These are phyloP conservation scores for Oreocharis arfaki DNA, from an alignment of 2,113 vertebrate genomes.

Conservation along the genomic window DNA sequence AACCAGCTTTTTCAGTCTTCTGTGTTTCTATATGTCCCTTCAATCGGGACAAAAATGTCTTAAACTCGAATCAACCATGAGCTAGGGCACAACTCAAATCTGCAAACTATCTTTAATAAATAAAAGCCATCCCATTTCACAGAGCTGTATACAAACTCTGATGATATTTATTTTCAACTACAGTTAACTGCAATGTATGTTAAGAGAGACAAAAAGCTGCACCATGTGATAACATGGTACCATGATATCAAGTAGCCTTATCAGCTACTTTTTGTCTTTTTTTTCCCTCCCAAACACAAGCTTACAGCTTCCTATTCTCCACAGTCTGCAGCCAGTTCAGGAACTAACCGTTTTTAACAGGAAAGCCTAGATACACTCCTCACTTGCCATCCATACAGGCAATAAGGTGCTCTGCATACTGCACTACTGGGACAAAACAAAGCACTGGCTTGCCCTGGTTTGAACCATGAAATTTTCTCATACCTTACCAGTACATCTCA, in stretches of 20 bases:
- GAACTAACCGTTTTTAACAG: neutral
- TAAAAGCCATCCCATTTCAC: neutral
- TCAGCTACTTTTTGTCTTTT: neutral
- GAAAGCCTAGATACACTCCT: neutral
- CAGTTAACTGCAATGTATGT: neutral
- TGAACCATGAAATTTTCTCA: neutral
- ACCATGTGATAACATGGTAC: neutral
- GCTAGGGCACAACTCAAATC: neutral
- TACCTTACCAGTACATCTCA: neutral
- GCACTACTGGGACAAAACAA: neutral
- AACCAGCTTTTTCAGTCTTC: neutral
- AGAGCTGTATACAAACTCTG: neutral
- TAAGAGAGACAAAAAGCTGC: neutral
- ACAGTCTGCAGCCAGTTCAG: neutral
- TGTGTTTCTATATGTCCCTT: neutral
- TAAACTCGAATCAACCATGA: neutral
- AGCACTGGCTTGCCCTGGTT: neutral
- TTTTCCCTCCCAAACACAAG: neutral
- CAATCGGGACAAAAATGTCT: neutral
- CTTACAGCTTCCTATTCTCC: neutral
- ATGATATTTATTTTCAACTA: neutral
- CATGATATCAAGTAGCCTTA: neutral
- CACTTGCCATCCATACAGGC: too few relatives aligned
- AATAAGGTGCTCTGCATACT: neutral
- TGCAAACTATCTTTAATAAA: neutral